Conservation (phyloP, 2,888 invertebrate genomes). For the Euplagia quadripunctaria region DNA sequence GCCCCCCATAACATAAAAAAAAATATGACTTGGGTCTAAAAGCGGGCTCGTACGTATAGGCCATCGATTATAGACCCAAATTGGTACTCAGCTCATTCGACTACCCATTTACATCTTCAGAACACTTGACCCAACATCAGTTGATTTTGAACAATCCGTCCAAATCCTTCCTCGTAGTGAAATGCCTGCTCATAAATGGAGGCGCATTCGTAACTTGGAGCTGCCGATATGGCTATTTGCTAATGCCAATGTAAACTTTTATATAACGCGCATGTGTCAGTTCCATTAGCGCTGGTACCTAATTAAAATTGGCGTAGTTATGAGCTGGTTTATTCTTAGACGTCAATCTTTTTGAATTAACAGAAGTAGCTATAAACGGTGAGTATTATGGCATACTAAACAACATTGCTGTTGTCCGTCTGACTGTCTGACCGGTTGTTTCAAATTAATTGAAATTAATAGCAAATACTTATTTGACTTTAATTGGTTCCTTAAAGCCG, state of each 20-base stretch:
- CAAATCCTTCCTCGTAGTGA: neutral
- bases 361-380: neutral
- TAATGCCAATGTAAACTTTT: neutral
- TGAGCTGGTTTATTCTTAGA: neutral
- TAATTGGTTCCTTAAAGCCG: slow-evolving; percentile 84
- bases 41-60: too few relatives aligned
- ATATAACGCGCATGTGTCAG: neutral
- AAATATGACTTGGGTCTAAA: too few relatives aligned
- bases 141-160: too few relatives aligned
- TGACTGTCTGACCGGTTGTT: too few relatives aligned
- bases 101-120: too few relatives aligned
- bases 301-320: neutral
- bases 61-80: too few relatives aligned
- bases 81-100: too few relatives aligned
- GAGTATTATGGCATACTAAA: neutral
- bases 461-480: slow-evolving; percentile 65
- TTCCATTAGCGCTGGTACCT: neutral
- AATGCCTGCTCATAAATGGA: neutral
- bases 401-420: neutral
- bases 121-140: too few relatives aligned
- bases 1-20: too few relatives aligned
- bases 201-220: neutral
- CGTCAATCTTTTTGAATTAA: neutral
- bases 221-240: neutral
- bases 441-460: too few relatives aligned